phyloP scores from a whole-genome alignment of 2,797 vertebrate genomes.

The Gambelia wislizenii region DNA sequence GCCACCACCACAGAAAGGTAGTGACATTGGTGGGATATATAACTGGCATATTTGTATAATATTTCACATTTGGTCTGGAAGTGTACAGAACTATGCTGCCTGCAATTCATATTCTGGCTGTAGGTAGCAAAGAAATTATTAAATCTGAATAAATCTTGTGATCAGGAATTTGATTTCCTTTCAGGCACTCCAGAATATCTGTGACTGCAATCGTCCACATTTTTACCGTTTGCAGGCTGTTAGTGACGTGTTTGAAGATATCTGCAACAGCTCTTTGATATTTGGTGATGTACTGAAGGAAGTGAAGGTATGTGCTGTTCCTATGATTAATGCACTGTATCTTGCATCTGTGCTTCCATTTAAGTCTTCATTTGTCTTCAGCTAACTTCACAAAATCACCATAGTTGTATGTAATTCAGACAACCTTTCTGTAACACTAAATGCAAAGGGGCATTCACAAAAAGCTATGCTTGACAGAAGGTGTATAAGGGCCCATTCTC shows the following conservation, averaged over 20 bases:
- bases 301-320: slow-evolving; percentile 81
- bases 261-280: slow-evolving; percentile 81
- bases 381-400: neutral
- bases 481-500: neutral
- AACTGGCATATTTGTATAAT: too few relatives aligned
- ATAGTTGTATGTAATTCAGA: neutral
- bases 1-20: too few relatives aligned
- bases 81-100: too few relatives aligned
- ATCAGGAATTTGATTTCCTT: slow-evolving; percentile 39
- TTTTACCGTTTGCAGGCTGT: slow-evolving; percentile 78
- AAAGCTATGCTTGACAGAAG: neutral
- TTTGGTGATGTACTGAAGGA: slow-evolving; percentile 86
- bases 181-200: slow-evolving; percentile 80
- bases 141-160: neutral
- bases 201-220: slow-evolving; percentile 66
- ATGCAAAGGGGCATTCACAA: neutral
- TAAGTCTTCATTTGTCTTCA: neutral
- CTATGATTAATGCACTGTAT: neutral
- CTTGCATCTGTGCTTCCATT: neutral
- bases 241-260: slow-evolving; percentile 83
- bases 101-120: neutral
- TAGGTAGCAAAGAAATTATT: neutral
- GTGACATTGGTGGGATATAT: too few relatives aligned
- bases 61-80: neutral
- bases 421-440: neutral